phyloP scores from a whole-genome alignment of 2,797 vertebrate species.

The Sylvilagus floridanus region DNA sequence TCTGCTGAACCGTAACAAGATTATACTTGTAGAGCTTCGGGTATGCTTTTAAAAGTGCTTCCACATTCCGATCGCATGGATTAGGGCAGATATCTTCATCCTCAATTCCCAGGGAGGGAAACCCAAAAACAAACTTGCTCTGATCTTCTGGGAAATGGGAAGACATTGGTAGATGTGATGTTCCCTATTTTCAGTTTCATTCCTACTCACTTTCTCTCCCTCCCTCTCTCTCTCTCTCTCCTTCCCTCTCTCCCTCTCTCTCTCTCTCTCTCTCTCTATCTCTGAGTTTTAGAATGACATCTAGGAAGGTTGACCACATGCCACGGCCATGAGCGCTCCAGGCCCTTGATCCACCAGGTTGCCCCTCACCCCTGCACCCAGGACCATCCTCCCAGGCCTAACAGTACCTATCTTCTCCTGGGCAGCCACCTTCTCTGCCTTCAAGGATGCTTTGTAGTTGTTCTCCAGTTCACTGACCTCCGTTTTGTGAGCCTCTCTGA shows the following conservation, averaged over 20 bases:
- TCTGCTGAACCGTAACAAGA: background rate
- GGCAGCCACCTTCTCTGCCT: conserved; percentile 77
- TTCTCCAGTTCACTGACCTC: conserved; percentile 78
- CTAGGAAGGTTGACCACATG: background rate
- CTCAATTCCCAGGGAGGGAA: background rate
- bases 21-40: conserved; percentile 24
- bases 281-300: background rate
- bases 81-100: background rate
- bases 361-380: background rate
- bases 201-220: background rate
- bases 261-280: background rate
- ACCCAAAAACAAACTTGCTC: background rate
- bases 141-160: background rate
- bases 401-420: conserved; percentile 82
- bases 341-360: background rate
- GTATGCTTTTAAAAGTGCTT: background rate
- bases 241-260: background rate
- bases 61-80: background rate
- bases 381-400: background rate
- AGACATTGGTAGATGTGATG: background rate
- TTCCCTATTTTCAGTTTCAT: background rate
- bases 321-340: background rate
- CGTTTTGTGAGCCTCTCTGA: conserved; percentile 58
- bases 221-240: too few relatives aligned
- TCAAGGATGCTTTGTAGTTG: conserved; percentile 72